phyloP scores from a whole-genome alignment of 2,113 vertebrate species.

The Puntigrus tetrazona region DNA sequence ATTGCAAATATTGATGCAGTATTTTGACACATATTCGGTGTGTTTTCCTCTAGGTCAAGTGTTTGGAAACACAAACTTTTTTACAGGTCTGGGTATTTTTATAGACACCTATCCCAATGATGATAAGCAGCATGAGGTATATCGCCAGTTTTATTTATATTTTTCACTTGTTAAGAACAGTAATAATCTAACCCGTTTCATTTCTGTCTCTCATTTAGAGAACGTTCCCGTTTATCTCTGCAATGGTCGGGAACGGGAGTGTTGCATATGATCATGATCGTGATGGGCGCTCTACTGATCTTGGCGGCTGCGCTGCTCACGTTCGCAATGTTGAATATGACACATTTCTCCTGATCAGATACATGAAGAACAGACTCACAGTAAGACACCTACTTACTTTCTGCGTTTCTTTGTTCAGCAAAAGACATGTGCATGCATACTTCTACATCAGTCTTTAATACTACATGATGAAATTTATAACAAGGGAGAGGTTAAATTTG shows the following conservation, averaged over 20 bases:
- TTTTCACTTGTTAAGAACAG: background rate
- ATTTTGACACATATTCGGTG: background rate
- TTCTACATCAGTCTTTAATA: background rate
- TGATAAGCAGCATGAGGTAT: conserved; percentile 91
- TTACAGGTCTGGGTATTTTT: conserved; percentile 89
- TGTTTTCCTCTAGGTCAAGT: conserved; percentile 80
- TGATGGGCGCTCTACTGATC: conserved; percentile 85
- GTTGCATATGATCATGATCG: conserved; percentile 86
- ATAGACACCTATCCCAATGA: conserved; percentile 95
- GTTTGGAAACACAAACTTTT: conserved; percentile 92
- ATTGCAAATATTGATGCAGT: background rate
- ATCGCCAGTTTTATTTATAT: conserved; percentile 15
- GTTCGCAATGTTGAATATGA: conserved; percentile 86
- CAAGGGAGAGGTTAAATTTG: background rate
- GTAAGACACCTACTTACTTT: conserved; percentile 69
- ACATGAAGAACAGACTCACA: conserved; percentile 84
- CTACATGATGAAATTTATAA: background rate
- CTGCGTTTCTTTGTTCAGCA: background rate
- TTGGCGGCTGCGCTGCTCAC: conserved; percentile 87
- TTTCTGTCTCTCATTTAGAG: conserved; percentile 70
- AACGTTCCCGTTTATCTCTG: conserved; percentile 86
- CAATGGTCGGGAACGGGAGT: conserved; percentile 94
- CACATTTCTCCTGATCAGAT: conserved; percentile 90
- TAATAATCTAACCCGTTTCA: background rate
- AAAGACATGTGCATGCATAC: background rate